Conservation (phyloP, 2,113 vertebrate species). For the Brachyistius frenatus region DNA sequence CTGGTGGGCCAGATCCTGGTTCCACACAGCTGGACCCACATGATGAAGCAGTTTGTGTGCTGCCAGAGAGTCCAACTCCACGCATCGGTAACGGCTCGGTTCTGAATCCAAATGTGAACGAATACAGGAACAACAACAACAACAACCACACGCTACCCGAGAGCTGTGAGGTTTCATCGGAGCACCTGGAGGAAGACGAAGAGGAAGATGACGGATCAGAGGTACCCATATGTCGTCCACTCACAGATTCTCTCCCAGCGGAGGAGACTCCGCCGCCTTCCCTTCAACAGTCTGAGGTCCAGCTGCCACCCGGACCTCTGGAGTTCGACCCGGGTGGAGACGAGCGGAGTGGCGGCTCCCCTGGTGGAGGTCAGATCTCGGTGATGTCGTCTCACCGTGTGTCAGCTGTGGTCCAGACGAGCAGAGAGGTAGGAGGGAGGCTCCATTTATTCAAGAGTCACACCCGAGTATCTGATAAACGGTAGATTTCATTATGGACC, state of each 20-base stretch:
- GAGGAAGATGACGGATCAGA: not conserved
- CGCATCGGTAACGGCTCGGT: not conserved
- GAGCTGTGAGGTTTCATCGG: not conserved
- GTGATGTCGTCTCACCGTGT: constrained; percentile 12
- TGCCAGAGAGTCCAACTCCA: not conserved
- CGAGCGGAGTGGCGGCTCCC: not conserved
- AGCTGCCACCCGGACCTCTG: not conserved
- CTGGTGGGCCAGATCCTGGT: not conserved
- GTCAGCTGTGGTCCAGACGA: constrained; percentile 33
- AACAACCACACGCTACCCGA: constrained; percentile 13
- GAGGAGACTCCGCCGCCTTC: not conserved
- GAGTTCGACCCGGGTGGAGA: constrained; percentile 17
- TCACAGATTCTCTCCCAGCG: not conserved
- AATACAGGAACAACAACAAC: constrained; percentile 68
- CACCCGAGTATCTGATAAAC: too few species aligned
- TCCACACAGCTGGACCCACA: not conserved
- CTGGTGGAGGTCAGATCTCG: not conserved
- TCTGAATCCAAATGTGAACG: constrained; percentile 16
- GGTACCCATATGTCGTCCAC: not conserved
- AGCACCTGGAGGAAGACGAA: not conserved
- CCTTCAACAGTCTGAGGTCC: not conserved
- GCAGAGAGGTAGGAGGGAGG: constrained; percentile 22
- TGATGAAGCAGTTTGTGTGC: constrained; percentile 16
- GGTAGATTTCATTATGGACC: too few species aligned
- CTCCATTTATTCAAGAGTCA: not conserved